Percentiles rank a stretch among this genome's conserved stretches.
Evolutionary conservation across 2,113 vertebrate species (phyloP).

Genomic region (Protobothrops mucrosquamatus): DNA sequence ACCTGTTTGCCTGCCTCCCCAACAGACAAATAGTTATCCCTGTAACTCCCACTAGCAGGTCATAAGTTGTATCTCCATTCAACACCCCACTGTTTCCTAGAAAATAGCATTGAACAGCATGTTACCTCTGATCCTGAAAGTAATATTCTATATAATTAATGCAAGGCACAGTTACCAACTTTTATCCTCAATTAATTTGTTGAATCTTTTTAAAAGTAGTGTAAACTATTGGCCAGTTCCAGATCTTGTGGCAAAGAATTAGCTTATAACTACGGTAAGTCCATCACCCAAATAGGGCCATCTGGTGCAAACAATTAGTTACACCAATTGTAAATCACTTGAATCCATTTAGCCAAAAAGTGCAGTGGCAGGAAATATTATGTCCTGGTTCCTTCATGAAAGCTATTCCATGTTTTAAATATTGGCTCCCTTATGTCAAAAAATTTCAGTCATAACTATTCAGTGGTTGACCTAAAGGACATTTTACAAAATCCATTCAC

Average conservation of each 20-base stretch:
- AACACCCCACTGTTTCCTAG: not conserved
- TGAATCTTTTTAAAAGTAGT: not conserved
- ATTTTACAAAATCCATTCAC: slow-evolving; percentile 15
- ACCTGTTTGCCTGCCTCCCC: not conserved
- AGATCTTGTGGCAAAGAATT: not conserved
- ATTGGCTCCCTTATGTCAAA: not conserved
- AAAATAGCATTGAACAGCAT: not conserved
- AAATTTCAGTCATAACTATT: slow-evolving; percentile 8
- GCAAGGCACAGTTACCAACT: not conserved
- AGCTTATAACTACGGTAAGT: not conserved
- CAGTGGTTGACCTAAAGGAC: slow-evolving; percentile 23
- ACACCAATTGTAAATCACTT: not conserved
- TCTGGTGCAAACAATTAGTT: not conserved
- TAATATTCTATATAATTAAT: not conserved
- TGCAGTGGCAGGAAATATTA: not conserved
- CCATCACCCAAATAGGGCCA: not conserved
- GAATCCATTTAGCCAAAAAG: fast-evolving
- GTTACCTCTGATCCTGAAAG: not conserved
- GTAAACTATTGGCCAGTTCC: not conserved
- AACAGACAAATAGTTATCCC: not conserved
- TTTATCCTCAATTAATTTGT: not conserved
- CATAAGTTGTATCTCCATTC: too few species aligned
- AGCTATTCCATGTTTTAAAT: slow-evolving; percentile 9
- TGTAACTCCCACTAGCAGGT: not conserved
- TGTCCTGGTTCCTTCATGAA: not conserved